Evolutionary conservation across 2,113 vertebrate species (phyloP).

Genomic region (Noturus placidus): DNA sequence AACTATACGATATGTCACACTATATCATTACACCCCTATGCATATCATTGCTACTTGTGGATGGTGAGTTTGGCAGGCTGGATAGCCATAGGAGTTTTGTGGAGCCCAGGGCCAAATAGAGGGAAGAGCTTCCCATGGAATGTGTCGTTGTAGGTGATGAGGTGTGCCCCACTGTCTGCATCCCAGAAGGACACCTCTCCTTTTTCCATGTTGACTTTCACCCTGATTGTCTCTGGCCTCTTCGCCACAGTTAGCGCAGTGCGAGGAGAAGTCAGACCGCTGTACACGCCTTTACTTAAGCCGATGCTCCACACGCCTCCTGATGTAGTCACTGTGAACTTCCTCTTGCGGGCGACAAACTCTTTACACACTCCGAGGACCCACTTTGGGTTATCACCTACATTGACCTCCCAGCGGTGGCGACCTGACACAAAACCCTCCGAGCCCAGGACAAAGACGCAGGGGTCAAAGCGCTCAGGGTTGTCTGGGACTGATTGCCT

Average conservation of each 20-base stretch:
- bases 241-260: constrained; percentile 53
- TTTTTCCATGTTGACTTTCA: constrained; percentile 68
- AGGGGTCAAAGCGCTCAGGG: constrained; percentile 72
- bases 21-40: not conserved
- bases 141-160: constrained; percentile 66
- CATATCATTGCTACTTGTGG: constrained; percentile 53
- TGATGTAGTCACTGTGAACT: constrained; percentile 68
- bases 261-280: constrained; percentile 58
- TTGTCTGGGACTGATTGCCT: constrained; percentile 64
- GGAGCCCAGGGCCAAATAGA: constrained; percentile 76
- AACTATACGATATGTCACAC: not conserved
- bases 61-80: constrained; percentile 63
- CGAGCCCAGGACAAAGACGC: constrained; percentile 69
- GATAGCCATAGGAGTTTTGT: constrained; percentile 62
- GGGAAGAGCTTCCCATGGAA: constrained; percentile 71
- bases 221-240: constrained; percentile 59
- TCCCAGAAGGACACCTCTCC: constrained; percentile 73
- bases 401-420: constrained; percentile 72
- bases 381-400: constrained; percentile 73
- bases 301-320: constrained; percentile 72
- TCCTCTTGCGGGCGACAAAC: constrained; percentile 69
- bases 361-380: constrained; percentile 72
- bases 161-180: constrained; percentile 52
- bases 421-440: constrained; percentile 69
- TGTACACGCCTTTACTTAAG: constrained; percentile 70